Base-by-base conservation (phyloP, 2,797 vertebrate genomes). In the Darevskia mixta region DNA sequence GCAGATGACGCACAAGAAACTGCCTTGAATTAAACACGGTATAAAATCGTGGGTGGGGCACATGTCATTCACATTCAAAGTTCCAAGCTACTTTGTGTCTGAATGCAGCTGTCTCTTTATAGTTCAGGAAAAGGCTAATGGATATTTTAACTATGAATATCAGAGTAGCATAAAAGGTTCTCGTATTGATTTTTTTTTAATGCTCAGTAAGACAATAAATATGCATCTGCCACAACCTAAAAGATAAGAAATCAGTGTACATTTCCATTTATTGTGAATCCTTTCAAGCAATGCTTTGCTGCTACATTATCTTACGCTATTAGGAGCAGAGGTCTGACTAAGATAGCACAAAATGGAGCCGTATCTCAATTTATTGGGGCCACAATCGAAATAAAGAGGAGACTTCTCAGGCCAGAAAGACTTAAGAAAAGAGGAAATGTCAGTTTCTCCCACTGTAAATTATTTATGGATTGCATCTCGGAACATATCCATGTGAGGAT, bases 81-180 rank as follows among this genome's bases (percentile, higher is more conserved):
- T 90, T 11, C 32, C 66, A 0, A 0, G 8, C 27, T 20, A 2
- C 17, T 75, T 87, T 85, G 20, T 80, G 84, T 84, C 49, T 89
- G 10, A 76, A 77, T 87, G 41, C 71, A 45, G 11, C 75, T 79
- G 71, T 81, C 49, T 67, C 38, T 86, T 79, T 84, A 15, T 20
- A 80, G 41, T 45, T 91, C 84, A 80, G 81, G 15, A 84, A 83
- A 90, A 25, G 1, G 8, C 45, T 83, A 90, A 1, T 89, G 66
- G 87, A 17, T 85, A 72, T 79, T 88, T 85, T 73, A 81, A 75
- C 66, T 66, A 9, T 11, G 73, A 18, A 88, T 41, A 73, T 18
- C 3, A 86, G 88, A 93, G 25, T 66, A 69, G 61, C 45, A 71
- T 69, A 15, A 82, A 85, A 84, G 3, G 4, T 35, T 71, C 10